phyloP scores from a whole-genome alignment of 2,797 vertebrate species.

The Nasua narica region DNA sequence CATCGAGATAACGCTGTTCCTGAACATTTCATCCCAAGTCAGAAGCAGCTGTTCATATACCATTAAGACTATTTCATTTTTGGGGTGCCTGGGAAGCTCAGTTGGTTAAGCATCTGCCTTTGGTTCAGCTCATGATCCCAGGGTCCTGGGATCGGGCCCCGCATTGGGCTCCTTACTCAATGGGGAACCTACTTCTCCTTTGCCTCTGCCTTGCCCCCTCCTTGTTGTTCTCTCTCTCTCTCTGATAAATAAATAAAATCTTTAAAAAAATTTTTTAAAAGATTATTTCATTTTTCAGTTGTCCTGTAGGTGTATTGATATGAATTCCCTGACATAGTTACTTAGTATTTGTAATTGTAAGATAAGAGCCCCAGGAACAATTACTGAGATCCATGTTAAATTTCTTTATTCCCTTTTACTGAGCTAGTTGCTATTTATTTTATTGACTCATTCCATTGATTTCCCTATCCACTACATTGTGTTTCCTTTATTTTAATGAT shows the following conservation, averaged over 20 bases:
- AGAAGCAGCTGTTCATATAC: neutral
- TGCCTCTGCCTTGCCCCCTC: neutral
- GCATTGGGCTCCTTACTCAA: neutral
- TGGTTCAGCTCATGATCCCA: neutral
- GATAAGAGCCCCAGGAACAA: neutral
- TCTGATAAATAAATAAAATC: neutral
- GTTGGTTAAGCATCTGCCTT: neutral
- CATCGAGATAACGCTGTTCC: neutral
- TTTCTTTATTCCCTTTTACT: neutral
- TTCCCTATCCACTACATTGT: neutral
- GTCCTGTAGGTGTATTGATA: neutral
- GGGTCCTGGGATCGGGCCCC: neutral
- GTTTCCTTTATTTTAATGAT: slow-evolving; percentile 11
- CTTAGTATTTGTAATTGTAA: neutral
- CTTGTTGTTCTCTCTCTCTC: neutral
- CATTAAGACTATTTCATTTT: neutral
- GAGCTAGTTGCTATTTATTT: neutral
- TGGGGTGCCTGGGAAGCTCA: neutral
- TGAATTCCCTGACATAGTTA: neutral
- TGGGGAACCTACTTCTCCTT: neutral
- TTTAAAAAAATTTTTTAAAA: neutral
- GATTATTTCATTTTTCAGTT: neutral
- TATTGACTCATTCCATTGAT: slow-evolving; percentile 14
- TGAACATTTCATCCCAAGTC: neutral
- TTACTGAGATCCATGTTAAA: neutral